Evolutionary conservation across 2,113 vertebrate species (phyloP).

Genomic region (Saccopteryx leptura): DNA sequence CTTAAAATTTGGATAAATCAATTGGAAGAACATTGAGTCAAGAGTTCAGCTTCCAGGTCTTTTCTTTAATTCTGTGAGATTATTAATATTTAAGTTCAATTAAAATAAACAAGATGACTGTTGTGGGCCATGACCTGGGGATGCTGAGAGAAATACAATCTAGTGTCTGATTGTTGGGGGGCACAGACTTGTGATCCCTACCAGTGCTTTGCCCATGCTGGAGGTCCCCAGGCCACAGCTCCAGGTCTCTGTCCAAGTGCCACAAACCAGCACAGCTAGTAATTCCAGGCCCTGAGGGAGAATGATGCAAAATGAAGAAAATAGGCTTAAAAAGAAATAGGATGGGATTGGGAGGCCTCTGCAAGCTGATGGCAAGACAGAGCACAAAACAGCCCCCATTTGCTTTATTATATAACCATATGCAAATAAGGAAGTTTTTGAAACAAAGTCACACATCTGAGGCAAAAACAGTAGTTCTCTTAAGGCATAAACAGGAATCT

Average conservation of each 20-base stretch:
- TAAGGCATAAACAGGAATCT: too few relatives aligned
- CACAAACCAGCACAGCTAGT: too few relatives aligned
- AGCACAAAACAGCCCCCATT: too few relatives aligned
- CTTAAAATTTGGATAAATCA: neutral
- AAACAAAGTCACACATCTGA: too few relatives aligned
- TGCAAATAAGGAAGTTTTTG: too few relatives aligned
- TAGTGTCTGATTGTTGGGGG: neutral
- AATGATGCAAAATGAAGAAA: too few relatives aligned
- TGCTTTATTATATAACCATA: too few relatives aligned
- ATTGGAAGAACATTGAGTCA: neutral
- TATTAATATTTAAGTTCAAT: neutral
- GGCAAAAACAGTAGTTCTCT: too few relatives aligned
- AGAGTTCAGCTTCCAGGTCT: neutral
- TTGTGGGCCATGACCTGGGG: rapidly evolving
- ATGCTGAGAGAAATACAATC: neutral
- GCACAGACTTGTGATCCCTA: neutral
- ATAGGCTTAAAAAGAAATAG: too few relatives aligned
- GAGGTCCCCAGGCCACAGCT: neutral
- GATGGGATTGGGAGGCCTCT: too few relatives aligned
- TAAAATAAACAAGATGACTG: neutral
- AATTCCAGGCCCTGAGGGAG: too few relatives aligned
- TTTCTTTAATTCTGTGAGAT: neutral
- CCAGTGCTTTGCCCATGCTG: rapidly evolving
- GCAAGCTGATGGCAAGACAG: too few relatives aligned
- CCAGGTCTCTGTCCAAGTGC: neutral